A percentile compares a stretch with the other conserved stretches of the same genome.
Conservation (phyloP, 2,113 vertebrate genomes). For the Muntiacus reevesi region DNA sequence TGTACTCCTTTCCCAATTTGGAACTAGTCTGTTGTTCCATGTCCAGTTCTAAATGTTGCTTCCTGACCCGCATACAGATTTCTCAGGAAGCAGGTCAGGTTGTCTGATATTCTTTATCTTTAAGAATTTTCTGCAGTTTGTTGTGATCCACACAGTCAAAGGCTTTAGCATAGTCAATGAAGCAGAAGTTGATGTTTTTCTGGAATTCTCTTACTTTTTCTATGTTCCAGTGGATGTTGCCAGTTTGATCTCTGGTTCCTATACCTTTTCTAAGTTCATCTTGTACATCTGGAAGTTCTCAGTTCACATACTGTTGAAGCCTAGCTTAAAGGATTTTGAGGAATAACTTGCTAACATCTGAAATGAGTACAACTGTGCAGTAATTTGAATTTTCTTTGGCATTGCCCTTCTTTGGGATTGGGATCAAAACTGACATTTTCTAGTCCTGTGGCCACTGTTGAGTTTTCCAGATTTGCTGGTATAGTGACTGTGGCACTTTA, state of each 20-base stretch:
- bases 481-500: background rate
- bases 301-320: background rate
- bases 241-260: background rate
- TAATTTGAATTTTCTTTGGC: background rate
- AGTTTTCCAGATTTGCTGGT: background rate
- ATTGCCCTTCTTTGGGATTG: background rate
- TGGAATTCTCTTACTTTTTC: background rate
- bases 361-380: background rate
- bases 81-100: background rate
- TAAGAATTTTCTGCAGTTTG: background rate
- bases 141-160: background rate
- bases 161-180: background rate
- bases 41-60: background rate
- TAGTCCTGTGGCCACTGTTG: background rate
- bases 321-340: background rate
- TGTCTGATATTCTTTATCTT: background rate
- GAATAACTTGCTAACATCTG: background rate
- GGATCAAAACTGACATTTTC: background rate
- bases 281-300: background rate
- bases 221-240: background rate
- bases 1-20: background rate
- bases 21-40: background rate
- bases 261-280: background rate
- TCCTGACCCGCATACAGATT: background rate
- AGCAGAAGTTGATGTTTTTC: background rate